These are phyloP conservation scores for Portevinia maculata DNA, from an alignment of 2,888 invertebrate genomes.

Conservation along the genomic window DNA sequence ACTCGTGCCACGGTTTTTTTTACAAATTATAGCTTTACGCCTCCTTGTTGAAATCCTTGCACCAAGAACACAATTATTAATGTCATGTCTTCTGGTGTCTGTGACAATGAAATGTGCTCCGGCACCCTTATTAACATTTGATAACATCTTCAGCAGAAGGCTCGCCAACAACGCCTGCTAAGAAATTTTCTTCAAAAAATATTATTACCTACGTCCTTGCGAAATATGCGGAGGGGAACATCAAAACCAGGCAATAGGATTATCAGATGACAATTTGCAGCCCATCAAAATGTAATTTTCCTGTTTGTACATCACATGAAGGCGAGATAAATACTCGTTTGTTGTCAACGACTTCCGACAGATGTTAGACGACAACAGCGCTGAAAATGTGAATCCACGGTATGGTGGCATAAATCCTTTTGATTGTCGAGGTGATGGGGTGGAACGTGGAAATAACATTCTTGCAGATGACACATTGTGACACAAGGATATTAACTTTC, in stretches of 20 bases:
- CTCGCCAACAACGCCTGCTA: constrained; percentile 63
- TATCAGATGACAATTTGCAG: constrained; percentile 77
- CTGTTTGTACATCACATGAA: constrained; percentile 69
- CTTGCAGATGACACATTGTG: constrained; percentile 73
- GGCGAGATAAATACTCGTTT: constrained; percentile 68
- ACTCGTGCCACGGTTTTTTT: constrained; percentile 64
- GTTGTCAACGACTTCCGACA: constrained; percentile 76
- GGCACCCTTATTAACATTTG: constrained; percentile 73
- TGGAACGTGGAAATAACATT: constrained; percentile 58
- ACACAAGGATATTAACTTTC: constrained; percentile 73
- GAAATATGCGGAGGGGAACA: constrained; percentile 8
- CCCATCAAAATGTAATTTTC: constrained; percentile 77
- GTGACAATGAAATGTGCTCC: constrained; percentile 70
- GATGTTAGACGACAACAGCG: constrained; percentile 74
- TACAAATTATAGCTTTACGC: constrained; percentile 68
- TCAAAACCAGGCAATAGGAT: constrained; percentile 60
- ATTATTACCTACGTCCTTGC: constrained; percentile 37
- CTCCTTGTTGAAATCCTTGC: constrained; percentile 63
- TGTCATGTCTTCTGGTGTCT: constrained; percentile 69
- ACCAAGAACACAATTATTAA: constrained; percentile 69
- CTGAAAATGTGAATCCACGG: constrained; percentile 37
- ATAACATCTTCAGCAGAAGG: constrained; percentile 72
- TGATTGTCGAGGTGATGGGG: constrained; percentile 22
- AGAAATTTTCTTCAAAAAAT: constrained; percentile 29
- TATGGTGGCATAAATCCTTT: constrained; percentile 66